Conservation (phyloP, 2,888 invertebrate species). For the Clunio marinus region DNA sequence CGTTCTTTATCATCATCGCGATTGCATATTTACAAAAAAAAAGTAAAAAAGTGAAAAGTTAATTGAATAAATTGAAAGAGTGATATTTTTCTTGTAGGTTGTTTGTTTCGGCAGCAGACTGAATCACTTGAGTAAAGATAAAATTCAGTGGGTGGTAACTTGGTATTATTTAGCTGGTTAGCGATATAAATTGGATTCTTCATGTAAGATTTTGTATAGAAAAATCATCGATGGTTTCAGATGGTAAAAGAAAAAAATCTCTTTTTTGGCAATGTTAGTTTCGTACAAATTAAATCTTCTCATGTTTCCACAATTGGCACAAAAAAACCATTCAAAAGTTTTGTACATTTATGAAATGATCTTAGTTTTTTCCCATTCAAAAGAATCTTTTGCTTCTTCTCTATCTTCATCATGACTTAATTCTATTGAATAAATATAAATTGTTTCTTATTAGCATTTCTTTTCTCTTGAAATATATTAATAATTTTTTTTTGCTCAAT, state of each 20-base stretch:
- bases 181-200: too few relatives aligned
- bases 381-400: background rate
- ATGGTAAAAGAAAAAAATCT: background rate
- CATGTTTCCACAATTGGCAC: conserved; percentile 1
- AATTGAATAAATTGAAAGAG: too few relatives aligned
- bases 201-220: too few relatives aligned
- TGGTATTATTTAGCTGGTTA: too few relatives aligned
- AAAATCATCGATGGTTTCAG: conserved; percentile 1
- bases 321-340: conserved; percentile 4
- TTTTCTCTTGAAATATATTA: background rate
- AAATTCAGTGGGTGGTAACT: too few relatives aligned
- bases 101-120: too few relatives aligned
- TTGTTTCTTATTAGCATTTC: background rate
- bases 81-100: too few relatives aligned
- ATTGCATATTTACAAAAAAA: too few relatives aligned
- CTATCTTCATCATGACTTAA: background rate
- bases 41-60: too few relatives aligned
- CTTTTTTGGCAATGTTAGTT: conserved; percentile 3
- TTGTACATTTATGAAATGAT: background rate
- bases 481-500: background rate
- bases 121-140: too few relatives aligned
- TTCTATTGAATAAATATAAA: background rate
- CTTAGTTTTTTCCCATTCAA: background rate
- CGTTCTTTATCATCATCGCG: too few relatives aligned
- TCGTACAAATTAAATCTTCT: background rate